Percentiles rank a stretch among this genome's conserved stretches.
These are phyloP conservation scores for Lasioglossum albipes DNA, from an alignment of 1,140 invertebrate genomes.

Conservation along the genomic window DNA sequence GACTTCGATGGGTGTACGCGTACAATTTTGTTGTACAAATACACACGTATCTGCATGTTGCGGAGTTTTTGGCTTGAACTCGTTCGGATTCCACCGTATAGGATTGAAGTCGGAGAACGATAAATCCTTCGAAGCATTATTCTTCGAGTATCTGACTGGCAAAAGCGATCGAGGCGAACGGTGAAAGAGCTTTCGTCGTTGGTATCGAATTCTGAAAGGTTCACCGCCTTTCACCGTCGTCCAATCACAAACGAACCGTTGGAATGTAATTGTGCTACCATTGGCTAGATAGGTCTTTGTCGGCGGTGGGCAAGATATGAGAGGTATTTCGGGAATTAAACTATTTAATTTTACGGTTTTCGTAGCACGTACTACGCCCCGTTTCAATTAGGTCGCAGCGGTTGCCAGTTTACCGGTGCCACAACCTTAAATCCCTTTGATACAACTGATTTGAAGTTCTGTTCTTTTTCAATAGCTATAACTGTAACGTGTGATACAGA, in stretches of 20 bases:
- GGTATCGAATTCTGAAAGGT: background rate
- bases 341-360: no score
- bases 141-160: background rate
- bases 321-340: no score
- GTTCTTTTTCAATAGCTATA: no score
- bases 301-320: no score
- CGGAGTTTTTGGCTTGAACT: background rate
- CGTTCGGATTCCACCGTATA: background rate
- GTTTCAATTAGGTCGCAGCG: no score
- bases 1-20: background rate
- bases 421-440: no score
- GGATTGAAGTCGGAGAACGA: background rate
- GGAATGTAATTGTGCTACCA: background rate
- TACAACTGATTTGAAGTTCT: no score
- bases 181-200: background rate
- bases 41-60: background rate
- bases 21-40: constrained; percentile 10
- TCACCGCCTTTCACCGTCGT: background rate
- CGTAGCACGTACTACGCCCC: no score
- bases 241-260: background rate
- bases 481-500: no score
- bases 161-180: background rate
- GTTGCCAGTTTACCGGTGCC: no score
- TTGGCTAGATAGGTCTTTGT: background rate
- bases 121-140: constrained; percentile 19